Percentiles rank a stretch among this genome's conserved stretches.
phyloP scores from a whole-genome alignment of 2,113 vertebrate genomes.

The Heterotilapia buettikoferi region DNA sequence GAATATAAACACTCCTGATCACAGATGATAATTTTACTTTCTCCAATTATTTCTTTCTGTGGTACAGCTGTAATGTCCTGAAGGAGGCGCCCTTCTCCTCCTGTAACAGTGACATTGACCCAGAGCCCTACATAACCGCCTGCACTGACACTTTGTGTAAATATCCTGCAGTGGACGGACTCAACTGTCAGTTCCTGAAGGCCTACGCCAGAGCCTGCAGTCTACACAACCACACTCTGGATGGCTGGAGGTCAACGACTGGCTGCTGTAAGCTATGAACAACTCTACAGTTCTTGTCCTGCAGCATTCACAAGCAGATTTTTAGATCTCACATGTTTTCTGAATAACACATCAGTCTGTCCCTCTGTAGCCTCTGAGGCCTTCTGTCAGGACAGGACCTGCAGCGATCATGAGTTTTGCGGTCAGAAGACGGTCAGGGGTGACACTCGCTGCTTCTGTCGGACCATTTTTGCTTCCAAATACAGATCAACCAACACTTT shows the following conservation, averaged over 20 bases:
- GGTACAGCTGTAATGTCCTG: conserved; percentile 1
- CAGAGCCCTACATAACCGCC: neutral
- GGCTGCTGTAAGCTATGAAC: neutral
- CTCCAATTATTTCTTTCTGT: neutral
- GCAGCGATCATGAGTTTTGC: conserved; percentile 26
- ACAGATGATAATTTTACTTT: neutral
- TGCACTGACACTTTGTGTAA: neutral
- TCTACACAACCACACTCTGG: neutral
- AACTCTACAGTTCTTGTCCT: neutral
- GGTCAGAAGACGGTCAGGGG: neutral
- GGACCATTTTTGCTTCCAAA: neutral
- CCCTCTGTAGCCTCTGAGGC: neutral
- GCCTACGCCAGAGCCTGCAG: conserved; percentile 1
- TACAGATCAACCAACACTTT: neutral
- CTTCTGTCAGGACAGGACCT: conserved; percentile 9
- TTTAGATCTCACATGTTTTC: neutral
- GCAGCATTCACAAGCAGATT: neutral
- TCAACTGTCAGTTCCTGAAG: neutral
- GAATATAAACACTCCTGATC: neutral
- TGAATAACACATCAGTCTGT: neutral
- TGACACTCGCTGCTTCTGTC: conserved; percentile 6
- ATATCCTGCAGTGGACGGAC: neutral
- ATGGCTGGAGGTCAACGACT: neutral
- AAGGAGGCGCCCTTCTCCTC: neutral
- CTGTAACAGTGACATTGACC: neutral